These are phyloP conservation scores for Synanthedon andrenaeformis DNA, from an alignment of 2,888 invertebrate species.

Conservation along the genomic window DNA sequence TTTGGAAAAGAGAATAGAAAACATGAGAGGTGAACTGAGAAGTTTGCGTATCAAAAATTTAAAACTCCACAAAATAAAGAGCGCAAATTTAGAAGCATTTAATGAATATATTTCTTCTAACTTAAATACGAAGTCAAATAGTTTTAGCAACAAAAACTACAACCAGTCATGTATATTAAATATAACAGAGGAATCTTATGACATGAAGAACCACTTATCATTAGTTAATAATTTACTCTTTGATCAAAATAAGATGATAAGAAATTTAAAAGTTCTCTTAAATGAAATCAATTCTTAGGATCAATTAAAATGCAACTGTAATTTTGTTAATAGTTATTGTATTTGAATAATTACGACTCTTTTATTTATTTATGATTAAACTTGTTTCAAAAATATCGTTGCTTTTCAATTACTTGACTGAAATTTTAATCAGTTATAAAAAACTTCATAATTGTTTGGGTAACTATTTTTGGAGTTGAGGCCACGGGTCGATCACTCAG, in stretches of 20 bases:
- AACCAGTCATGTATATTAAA: background rate
- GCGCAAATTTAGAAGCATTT: background rate
- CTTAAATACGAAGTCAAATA: background rate
- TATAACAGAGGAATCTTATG: background rate
- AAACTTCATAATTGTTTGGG: too few relatives aligned
- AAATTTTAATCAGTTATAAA: too few relatives aligned
- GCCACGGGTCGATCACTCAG: too few relatives aligned
- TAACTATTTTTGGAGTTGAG: too few relatives aligned
- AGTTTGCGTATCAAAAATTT: slow-evolving; percentile 17
- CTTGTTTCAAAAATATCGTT: too few relatives aligned
- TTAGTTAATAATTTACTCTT: slow-evolving; percentile 29
- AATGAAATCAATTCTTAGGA: slow-evolving; percentile 11
- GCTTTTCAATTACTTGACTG: too few relatives aligned
- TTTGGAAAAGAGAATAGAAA: slow-evolving; percentile 25
- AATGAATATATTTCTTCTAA: slow-evolving; percentile 12
- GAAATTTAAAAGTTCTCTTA: slow-evolving; percentile 27
- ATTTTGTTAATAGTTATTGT: too few relatives aligned
- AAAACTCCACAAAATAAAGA: slow-evolving; percentile 7
- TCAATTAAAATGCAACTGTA: slow-evolving; percentile 1
- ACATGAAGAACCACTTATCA: slow-evolving; percentile 26
- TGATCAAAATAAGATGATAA: slow-evolving; percentile 32
- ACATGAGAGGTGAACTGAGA: slow-evolving; percentile 21
- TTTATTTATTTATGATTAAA: too few relatives aligned
- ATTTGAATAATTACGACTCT: too few relatives aligned
- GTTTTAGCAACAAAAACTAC: background rate